Evolutionary conservation across 64 coral and sea anemone genomes (phyloP).

Genomic region (Platygyra sinensis): DNA sequence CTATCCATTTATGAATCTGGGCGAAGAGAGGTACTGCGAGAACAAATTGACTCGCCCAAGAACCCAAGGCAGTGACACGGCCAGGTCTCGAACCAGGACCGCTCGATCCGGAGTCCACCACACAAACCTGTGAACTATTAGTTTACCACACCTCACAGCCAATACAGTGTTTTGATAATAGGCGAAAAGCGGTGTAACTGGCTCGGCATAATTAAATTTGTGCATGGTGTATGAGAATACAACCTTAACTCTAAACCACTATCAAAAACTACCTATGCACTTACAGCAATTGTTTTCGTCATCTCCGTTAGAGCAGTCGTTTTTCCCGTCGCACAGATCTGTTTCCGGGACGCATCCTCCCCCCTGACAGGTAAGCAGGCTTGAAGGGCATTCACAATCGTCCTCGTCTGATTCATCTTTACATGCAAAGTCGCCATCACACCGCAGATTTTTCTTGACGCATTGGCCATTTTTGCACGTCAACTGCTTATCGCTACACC

Average conservation of each 20-base stretch:
- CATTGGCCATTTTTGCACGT: constrained; percentile 40
- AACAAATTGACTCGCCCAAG: no score
- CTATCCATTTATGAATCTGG: no score
- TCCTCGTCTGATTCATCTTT: constrained; percentile 38
- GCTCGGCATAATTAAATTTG: no score
- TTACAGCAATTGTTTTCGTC: constrained; percentile 55
- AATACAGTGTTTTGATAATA: no score
- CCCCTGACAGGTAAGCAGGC: constrained; percentile 26
- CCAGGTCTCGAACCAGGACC: no score
- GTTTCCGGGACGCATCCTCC: constrained; percentile 11
- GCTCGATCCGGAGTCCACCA: no score
- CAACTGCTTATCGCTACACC: constrained; percentile 32
- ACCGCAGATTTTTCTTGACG: constrained; percentile 23
- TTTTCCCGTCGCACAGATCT: background rate
- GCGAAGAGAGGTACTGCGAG: no score
- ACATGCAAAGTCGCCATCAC: constrained; percentile 48
- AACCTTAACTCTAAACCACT: background rate
- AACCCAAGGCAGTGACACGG: no score
- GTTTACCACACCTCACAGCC: no score
- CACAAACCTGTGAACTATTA: no score
- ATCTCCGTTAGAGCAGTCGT: constrained; percentile 9
- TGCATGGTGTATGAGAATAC: no score
- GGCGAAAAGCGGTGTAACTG: no score
- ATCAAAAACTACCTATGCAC: background rate
- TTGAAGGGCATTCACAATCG: constrained; percentile 28